phyloP scores from a whole-genome alignment of 2,113 vertebrate genomes.

The Nothobranchius kuhntae region DNA sequence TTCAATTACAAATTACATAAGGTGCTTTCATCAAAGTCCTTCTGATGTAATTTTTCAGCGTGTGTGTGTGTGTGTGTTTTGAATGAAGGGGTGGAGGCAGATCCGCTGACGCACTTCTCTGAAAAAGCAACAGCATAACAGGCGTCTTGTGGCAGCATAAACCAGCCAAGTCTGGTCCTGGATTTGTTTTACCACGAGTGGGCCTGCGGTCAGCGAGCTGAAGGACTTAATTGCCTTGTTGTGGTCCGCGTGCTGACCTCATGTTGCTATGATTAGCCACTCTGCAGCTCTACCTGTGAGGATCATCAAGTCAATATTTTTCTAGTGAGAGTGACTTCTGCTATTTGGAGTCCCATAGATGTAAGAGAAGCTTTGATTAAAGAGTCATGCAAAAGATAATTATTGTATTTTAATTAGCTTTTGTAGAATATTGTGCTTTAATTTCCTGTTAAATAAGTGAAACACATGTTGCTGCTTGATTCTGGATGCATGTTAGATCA shows the following conservation, averaged over 20 bases:
- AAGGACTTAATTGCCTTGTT: conserved; percentile 25
- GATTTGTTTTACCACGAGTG: conserved; percentile 15
- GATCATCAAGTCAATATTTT: neutral
- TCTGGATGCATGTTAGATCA: too few species aligned
- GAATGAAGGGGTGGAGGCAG: conserved; percentile 8
- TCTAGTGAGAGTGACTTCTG: too few species aligned
- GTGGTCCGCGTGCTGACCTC: conserved; percentile 8
- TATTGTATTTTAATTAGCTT: too few species aligned
- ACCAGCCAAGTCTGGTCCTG: conserved; percentile 10
- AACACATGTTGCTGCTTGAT: too few species aligned
- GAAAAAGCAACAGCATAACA: conserved; percentile 33
- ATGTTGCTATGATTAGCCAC: conserved; percentile 6
- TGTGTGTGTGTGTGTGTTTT: conserved; percentile 10
- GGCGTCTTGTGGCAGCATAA: conserved; percentile 19
- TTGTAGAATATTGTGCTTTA: too few species aligned
- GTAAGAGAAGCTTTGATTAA: too few species aligned
- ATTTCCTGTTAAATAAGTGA: too few species aligned
- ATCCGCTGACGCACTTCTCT: conserved; percentile 42
- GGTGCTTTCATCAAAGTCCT: conserved; percentile 28
- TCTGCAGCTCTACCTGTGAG: conserved; percentile 6
- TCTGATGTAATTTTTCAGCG: conserved; percentile 20
- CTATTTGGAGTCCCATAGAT: neutral
- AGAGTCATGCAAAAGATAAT: too few species aligned
- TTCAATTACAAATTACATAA: conserved; percentile 53
- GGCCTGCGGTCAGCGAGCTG: conserved; percentile 20